phyloP scores from a whole-genome alignment of 2,888 invertebrate species.

The Drosophila buzzatii region DNA sequence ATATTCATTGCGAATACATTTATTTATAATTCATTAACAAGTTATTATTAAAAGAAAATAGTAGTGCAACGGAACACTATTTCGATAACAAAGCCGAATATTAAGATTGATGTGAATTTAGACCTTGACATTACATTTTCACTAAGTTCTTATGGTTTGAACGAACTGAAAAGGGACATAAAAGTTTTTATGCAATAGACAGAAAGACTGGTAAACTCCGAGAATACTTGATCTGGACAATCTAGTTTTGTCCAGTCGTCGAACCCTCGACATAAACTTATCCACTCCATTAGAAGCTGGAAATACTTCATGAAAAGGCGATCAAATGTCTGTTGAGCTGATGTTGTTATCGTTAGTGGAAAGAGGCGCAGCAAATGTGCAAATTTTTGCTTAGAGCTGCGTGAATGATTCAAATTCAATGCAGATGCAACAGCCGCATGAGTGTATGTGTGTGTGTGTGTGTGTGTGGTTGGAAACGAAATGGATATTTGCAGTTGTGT shows the following conservation, averaged over 20 bases:
- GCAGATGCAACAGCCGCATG: slow-evolving; percentile 40
- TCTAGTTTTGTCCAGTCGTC: too few species aligned
- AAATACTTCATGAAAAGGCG: slow-evolving; percentile 25
- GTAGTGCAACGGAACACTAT: too few species aligned
- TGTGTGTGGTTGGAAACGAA: slow-evolving; percentile 1
- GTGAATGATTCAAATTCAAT: slow-evolving; percentile 44
- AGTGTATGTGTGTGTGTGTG: slow-evolving; percentile 5
- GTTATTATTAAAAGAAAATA: neutral
- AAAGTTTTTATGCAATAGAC: neutral
- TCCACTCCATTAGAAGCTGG: slow-evolving; percentile 22
- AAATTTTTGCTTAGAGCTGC: slow-evolving; percentile 27
- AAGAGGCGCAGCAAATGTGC: slow-evolving; percentile 42
- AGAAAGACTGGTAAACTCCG: too few species aligned
- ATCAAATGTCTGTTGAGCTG: slow-evolving; percentile 25
- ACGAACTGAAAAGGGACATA: too few species aligned
- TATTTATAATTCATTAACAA: neutral
- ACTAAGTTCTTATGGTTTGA: too few species aligned
- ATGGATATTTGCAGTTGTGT: slow-evolving; percentile 2
- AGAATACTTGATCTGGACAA: too few species aligned
- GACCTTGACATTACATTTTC: too few species aligned
- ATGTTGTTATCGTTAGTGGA: neutral
- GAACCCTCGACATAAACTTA: slow-evolving; percentile 11
- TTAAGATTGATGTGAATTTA: too few species aligned
- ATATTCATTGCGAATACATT: neutral
- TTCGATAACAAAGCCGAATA: too few species aligned